These are phyloP conservation scores for Synergus laeviventris DNA, from an alignment of 2,888 invertebrate species.

Conservation along the genomic window DNA sequence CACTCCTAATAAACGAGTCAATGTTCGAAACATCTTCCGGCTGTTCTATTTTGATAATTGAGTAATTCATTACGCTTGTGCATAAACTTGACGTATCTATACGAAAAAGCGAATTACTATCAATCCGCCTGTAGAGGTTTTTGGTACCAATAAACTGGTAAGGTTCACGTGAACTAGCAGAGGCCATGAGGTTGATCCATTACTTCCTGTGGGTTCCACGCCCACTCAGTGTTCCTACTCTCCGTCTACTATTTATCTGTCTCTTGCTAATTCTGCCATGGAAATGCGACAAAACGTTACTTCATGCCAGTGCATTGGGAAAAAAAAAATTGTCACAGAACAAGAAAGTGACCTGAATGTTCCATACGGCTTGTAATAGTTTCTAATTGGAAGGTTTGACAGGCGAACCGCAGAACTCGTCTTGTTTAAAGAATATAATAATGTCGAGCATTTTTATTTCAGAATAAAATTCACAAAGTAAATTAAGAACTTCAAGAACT, in stretches of 20 bases:
- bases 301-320: conserved; percentile 17
- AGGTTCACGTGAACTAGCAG: conserved; percentile 25
- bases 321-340: conserved; percentile 6
- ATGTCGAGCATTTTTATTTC: background rate
- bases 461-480: too few relatives aligned
- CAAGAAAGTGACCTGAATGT: background rate
- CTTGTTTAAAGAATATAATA: background rate
- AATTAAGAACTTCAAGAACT: too few relatives aligned
- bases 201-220: conserved; percentile 43
- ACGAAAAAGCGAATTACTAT: conserved; percentile 7
- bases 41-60: background rate
- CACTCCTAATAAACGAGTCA: background rate
- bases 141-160: conserved; percentile 18
- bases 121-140: conserved; percentile 27
- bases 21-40: background rate
- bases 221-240: conserved; percentile 40
- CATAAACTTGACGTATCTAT: background rate
- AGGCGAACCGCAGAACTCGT: background rate
- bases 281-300: conserved; percentile 39
- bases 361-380: background rate
- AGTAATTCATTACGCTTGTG: background rate
- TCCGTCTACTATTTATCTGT: conserved; percentile 70
- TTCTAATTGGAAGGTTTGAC: background rate
- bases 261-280: conserved; percentile 48
- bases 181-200: conserved; percentile 35